These are phyloP conservation scores for Bucorvus abyssinicus DNA, from an alignment of 2,797 vertebrate genomes.

Conservation along the genomic window DNA sequence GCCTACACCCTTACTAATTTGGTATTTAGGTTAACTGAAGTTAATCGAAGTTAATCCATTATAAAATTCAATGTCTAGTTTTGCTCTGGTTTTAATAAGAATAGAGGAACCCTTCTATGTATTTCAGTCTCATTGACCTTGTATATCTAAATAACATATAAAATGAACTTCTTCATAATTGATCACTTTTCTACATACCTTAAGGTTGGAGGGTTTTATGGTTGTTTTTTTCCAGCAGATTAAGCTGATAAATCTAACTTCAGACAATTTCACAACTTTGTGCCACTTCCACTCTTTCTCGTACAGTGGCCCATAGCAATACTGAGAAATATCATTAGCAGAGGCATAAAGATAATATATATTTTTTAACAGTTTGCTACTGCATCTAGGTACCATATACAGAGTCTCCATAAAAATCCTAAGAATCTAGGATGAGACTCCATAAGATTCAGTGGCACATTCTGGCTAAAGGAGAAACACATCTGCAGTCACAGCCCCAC, in stretches of 20 bases:
- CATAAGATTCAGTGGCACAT: background rate
- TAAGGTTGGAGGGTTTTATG: background rate
- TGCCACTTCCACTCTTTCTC: background rate
- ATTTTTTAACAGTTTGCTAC: background rate
- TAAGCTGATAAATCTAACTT: background rate
- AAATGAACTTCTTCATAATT: background rate
- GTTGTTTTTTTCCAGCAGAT: background rate
- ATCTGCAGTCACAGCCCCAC: background rate
- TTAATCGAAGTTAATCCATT: background rate
- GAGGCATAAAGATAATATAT: background rate
- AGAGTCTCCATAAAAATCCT: background rate
- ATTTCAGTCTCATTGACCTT: background rate
- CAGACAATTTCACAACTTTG: background rate
- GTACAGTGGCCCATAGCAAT: background rate
- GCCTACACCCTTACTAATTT: background rate
- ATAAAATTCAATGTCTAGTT: background rate
- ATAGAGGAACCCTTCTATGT: background rate
- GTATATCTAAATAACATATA: background rate
- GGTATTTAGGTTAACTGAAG: background rate
- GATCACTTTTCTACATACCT: background rate
- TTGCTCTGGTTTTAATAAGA: background rate
- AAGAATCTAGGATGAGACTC: background rate
- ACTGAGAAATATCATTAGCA: background rate
- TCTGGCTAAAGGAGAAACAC: background rate
- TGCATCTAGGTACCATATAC: background rate